phyloP scores from a whole-genome alignment of 2,113 vertebrate species.

The Aythya baeri region DNA sequence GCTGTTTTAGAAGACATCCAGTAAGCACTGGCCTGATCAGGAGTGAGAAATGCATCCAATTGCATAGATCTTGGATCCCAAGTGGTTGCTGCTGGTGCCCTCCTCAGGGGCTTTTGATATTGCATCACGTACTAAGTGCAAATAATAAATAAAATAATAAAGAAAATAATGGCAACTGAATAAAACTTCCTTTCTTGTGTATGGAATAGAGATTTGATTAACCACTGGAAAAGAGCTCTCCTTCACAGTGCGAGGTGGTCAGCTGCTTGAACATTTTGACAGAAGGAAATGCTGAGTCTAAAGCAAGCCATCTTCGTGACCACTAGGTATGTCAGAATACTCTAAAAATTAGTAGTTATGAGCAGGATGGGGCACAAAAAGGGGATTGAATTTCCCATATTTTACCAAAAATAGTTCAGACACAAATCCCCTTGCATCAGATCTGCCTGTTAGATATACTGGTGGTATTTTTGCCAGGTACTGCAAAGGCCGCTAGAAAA shows the following conservation, averaged over 20 bases:
- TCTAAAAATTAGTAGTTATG: not conserved
- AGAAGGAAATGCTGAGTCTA: not conserved
- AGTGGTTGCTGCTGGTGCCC: slow-evolving; percentile 60
- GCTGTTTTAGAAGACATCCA: fast-evolving
- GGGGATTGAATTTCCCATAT: not conserved
- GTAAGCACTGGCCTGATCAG: not conserved
- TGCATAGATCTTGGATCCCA: not conserved
- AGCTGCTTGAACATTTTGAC: not conserved
- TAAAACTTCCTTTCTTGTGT: not conserved
- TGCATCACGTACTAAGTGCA: slow-evolving; percentile 4
- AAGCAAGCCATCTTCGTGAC: not conserved
- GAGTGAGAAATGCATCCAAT: not conserved
- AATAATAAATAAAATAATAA: not conserved
- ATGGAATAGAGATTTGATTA: not conserved
- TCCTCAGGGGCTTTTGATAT: slow-evolving; percentile 58
- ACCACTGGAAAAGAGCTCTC: not conserved
- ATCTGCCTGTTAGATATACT: not conserved
- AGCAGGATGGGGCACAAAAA: not conserved
- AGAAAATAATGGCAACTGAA: not conserved
- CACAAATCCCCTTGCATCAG: not conserved
- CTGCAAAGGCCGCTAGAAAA: not conserved
- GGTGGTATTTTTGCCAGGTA: not conserved
- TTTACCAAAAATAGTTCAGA: not conserved
- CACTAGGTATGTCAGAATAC: not conserved
- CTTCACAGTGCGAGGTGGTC: not conserved